Percentiles rank a stretch among this genome's conserved stretches.
Conservation (phyloP, 2,797 vertebrate species). For the Streptopelia turtur region DNA sequence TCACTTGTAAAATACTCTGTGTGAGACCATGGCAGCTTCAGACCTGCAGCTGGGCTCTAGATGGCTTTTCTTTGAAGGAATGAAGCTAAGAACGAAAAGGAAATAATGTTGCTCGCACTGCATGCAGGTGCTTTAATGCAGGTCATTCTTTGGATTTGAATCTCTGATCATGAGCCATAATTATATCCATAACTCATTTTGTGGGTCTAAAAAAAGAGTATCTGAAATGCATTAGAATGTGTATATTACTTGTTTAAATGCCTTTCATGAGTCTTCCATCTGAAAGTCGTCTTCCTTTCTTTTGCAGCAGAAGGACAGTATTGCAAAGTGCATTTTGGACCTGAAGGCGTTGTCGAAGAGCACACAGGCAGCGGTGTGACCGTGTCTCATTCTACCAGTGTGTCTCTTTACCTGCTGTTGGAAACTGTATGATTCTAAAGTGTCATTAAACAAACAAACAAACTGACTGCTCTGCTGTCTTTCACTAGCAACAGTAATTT, state of each 20-base stretch:
- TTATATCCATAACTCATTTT: background rate
- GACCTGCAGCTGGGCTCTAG: background rate
- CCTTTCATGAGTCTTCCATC: background rate
- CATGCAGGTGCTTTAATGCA: background rate
- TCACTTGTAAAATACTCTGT: background rate
- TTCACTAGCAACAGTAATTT: background rate
- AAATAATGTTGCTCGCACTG: fast-evolving
- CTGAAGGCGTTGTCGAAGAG: slow-evolving; percentile 88
- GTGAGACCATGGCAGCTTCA: background rate
- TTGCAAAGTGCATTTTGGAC: slow-evolving; percentile 93
- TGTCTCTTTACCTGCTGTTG: background rate
- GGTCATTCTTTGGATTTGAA: background rate
- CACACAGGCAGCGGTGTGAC: slow-evolving; percentile 72
- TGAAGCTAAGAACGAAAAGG: background rate
- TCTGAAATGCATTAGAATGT: background rate
- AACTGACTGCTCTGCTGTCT: background rate
- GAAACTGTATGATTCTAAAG: slow-evolving; percentile 23
- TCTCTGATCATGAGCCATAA: background rate
- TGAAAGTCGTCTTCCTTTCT: slow-evolving; percentile 38
- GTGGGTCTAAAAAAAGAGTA: fast-evolving
- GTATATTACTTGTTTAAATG: fast-evolving
- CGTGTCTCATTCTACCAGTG: fast-evolving
- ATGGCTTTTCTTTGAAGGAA: background rate
- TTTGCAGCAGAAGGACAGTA: slow-evolving; percentile 92
- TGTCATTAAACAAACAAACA: slow-evolving; percentile 49